Evolutionary conservation across 1,140 invertebrate genomes (phyloP), one percentile per base, ranked within the genome.

Genomic region (Diachasmimorpha longicaudata): DNA sequence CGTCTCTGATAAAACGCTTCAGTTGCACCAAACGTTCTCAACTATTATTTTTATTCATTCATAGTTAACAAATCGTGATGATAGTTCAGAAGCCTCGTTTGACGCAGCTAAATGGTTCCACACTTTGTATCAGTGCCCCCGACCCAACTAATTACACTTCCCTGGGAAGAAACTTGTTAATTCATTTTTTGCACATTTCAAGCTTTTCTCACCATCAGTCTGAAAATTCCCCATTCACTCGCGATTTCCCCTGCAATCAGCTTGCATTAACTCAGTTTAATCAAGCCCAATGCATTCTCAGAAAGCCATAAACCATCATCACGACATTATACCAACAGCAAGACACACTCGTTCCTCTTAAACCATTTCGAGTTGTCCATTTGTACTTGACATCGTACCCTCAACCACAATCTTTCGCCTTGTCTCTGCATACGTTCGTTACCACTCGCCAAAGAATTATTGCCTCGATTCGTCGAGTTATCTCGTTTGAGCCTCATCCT

Each of bases 301-400:
- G 66, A 68, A 68, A 4, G 13, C 36, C 36, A 68, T 39, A 68
- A 68, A 68, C 31, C 31, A 68, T 68, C 66, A 68, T 68, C 16
- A 19, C 66, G 66, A 68, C 66, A 37, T 37, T 68, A 36, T 16
- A 69, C 44, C 23, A 75, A 69, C 37, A 31, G 63, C 16, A 48
- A 37, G 72, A 63, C 37, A 66, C 16, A 75, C 73, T 69, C 48
- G 73, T n/a, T 74, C 23, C 31, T 68, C 69, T 58, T 70, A 70
- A 75, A 70, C 14, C 67, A 14, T 75, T 75, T 42, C 13, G 68
- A 75, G 36, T 70, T 67, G 31, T 75, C 48, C 44, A 75, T 75
- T 75, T 75, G 74, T 75, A 75, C 74, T 75, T 75, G 74, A 75
- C 74, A 75, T 75, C 67, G 48, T 75, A 70, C 74, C 67, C 67